Percentiles rank a stretch among this genome's conserved stretches.
Evolutionary conservation across 2,113 vertebrate species (phyloP).

Genomic region (Tylochromis polylepis): DNA sequence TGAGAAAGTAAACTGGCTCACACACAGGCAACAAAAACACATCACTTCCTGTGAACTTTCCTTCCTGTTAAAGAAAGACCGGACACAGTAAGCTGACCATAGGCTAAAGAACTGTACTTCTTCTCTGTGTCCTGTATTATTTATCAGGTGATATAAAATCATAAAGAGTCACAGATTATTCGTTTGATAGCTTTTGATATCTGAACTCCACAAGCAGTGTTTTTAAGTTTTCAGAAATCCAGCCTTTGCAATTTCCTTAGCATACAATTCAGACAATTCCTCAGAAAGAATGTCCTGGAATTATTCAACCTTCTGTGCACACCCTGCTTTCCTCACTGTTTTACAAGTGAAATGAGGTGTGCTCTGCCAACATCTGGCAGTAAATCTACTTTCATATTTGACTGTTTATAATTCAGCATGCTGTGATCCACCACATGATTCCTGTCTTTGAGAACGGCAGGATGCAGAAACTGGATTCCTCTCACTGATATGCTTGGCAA

Average conservation of each 20-base stretch:
- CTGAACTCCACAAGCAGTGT: neutral
- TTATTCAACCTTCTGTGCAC: slow-evolving; percentile 30
- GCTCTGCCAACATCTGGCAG: slow-evolving; percentile 60
- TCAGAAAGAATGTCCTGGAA: slow-evolving; percentile 35
- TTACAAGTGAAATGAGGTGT: slow-evolving; percentile 51
- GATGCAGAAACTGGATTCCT: slow-evolving; percentile 19
- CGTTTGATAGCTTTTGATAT: neutral
- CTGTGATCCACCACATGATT: slow-evolving; percentile 29
- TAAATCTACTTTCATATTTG: slow-evolving; percentile 49
- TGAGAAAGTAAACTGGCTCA: neutral
- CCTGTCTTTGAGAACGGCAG: slow-evolving; percentile 9
- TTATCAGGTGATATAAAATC: neutral
- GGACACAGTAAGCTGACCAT: neutral
- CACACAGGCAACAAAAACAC: neutral
- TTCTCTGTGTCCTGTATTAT: neutral
- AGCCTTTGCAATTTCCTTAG: slow-evolving; percentile 6
- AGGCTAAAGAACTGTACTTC: neutral
- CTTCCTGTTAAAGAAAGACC: neutral
- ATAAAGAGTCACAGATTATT: neutral
- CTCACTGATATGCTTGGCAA: slow-evolving; percentile 33
- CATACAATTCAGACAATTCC: slow-evolving; percentile 24
- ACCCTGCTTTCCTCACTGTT: slow-evolving; percentile 26
- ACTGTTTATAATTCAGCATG: slow-evolving; percentile 35
- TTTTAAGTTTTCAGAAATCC: neutral
- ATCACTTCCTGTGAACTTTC: neutral